Evolutionary conservation across 1,140 invertebrate genomes (phyloP).

Genomic region (Lepeophtheirus salmonis): DNA sequence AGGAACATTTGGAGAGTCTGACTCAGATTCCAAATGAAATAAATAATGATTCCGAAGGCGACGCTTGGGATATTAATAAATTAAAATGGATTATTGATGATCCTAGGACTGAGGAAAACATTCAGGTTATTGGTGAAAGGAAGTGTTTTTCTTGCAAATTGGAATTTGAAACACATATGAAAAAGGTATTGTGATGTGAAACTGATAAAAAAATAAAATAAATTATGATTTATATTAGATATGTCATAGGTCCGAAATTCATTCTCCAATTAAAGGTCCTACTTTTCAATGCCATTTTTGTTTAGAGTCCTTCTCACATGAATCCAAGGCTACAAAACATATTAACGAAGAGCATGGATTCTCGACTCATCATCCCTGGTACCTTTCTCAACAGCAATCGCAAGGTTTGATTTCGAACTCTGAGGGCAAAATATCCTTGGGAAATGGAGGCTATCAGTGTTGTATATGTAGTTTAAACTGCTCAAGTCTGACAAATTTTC

Average conservation of each 20-base stretch:
- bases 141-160: background rate
- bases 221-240: background rate
- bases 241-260: background rate
- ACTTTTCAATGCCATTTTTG: background rate
- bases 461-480: background rate
- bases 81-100: background rate
- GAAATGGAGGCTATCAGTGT: background rate
- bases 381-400: too few relatives aligned
- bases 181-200: background rate
- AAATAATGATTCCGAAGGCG: background rate
- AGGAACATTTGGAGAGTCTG: background rate
- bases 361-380: background rate
- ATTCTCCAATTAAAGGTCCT: background rate
- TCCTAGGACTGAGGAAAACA: background rate
- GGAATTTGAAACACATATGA: background rate
- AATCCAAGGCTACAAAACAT: background rate
- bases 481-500: background rate
- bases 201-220: background rate
- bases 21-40: background rate
- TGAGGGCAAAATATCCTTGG: background rate
- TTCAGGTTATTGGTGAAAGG: background rate
- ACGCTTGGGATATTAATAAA: background rate
- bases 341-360: background rate
- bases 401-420: background rate
- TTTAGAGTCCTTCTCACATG: background rate